These are phyloP conservation scores for Xiphias gladius DNA, from an alignment of 2,113 vertebrate genomes.

Conservation along the genomic window DNA sequence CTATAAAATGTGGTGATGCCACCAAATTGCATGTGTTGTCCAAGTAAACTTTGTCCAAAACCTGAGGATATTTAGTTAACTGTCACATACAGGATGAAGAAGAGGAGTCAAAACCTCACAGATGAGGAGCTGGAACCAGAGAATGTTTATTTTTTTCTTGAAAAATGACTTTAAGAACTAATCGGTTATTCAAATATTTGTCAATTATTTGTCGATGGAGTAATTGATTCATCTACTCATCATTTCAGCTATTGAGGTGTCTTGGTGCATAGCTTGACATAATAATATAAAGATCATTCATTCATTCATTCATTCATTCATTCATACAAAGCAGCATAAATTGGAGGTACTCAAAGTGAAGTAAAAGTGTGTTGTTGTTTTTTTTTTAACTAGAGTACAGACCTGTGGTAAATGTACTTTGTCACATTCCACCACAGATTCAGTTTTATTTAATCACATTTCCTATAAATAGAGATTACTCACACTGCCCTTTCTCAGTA, in stretches of 20 bases:
- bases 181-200: background rate
- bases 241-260: too few species aligned
- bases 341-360: background rate
- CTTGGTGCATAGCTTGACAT: too few species aligned
- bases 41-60: background rate
- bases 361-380: background rate
- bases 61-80: too few species aligned
- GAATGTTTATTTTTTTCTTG: too few species aligned
- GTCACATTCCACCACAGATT: slow-evolving; percentile 34
- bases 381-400: background rate
- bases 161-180: background rate
- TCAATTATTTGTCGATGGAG: background rate
- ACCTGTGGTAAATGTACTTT: background rate
- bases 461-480: slow-evolving; percentile 2
- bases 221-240: background rate
- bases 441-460: slow-evolving; percentile 38
- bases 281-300: too few species aligned
- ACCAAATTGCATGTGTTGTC: background rate
- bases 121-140: background rate
- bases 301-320: too few species aligned
- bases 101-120: too few species aligned
- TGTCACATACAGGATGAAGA: too few species aligned
- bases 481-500: background rate
- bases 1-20: background rate
- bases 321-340: background rate